These are phyloP conservation scores for Calyptommatus sinebrachiatus DNA, from an alignment of 2,113 vertebrate species.

Conservation along the genomic window DNA sequence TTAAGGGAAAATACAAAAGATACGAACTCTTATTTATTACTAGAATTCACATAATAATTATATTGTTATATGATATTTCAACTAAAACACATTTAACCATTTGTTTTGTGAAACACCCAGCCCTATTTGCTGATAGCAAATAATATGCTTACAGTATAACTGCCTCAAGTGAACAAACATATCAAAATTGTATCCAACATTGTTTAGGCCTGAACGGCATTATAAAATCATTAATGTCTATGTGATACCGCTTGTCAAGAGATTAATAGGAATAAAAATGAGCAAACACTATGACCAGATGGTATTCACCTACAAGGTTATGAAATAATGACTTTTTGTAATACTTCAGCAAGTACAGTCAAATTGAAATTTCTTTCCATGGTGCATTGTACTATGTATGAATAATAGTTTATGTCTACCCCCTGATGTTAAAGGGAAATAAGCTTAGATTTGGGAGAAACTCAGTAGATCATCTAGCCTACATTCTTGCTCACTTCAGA, in stretches of 20 bases:
- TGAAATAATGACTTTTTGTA: constrained; percentile 10
- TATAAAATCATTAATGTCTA: constrained; percentile 38
- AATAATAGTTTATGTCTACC: neutral
- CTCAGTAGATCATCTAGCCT: neutral
- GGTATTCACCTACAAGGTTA: constrained; percentile 17
- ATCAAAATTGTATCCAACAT: constrained; percentile 41
- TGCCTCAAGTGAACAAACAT: constrained; percentile 22
- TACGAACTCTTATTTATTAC: neutral
- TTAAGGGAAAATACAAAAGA: neutral
- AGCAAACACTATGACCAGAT: constrained; percentile 33
- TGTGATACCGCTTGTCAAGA: constrained; percentile 13
- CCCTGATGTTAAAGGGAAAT: neutral
- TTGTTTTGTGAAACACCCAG: constrained; percentile 27
- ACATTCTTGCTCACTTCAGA: neutral
- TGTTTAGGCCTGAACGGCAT: constrained; percentile 39
- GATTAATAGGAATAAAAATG: constrained; percentile 51
- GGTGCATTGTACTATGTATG: neutral
- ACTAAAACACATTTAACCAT: constrained; percentile 34
- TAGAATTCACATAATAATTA: neutral
- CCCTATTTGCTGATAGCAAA: constrained; percentile 32
- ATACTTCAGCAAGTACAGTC: neutral
- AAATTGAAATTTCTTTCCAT: neutral
- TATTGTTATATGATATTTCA: constrained; percentile 14
- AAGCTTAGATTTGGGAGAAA: neutral
- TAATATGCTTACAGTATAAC: constrained; percentile 1